Percentiles rank a stretch among this genome's conserved stretches.
These are phyloP conservation scores for Lasiommata megera DNA, from an alignment of 2,888 invertebrate species.

Conservation along the genomic window DNA sequence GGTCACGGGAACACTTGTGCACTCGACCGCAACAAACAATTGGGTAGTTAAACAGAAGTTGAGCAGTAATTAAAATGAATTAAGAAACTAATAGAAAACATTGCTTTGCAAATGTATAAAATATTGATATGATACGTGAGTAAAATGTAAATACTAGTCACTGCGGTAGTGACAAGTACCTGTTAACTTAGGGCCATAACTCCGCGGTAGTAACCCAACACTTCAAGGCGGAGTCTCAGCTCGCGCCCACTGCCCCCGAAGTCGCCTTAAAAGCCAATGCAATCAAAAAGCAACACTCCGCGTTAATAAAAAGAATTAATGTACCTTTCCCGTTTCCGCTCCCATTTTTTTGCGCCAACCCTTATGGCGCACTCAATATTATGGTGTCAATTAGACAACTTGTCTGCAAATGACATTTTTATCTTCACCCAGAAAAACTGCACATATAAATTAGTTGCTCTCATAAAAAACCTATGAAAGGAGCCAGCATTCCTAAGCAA, in stretches of 20 bases:
- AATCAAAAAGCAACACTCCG: not conserved
- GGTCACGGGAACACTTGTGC: too few relatives aligned
- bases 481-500: constrained; percentile 12
- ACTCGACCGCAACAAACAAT: too few relatives aligned
- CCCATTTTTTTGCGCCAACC: not conserved
- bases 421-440: constrained; percentile 8
- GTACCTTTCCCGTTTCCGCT: constrained; percentile 3
- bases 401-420: constrained; percentile 10
- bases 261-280: not conserved
- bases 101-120: too few relatives aligned
- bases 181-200: too few relatives aligned
- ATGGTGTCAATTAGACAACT: constrained; percentile 16
- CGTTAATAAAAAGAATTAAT: not conserved
- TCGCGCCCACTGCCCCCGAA: constrained; percentile 1
- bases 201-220: not conserved
- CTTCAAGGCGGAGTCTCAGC: not conserved
- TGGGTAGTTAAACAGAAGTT: too few relatives aligned
- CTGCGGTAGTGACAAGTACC: too few relatives aligned
- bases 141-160: too few relatives aligned
- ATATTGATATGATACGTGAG: too few relatives aligned
- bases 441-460: constrained; percentile 14
- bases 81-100: too few relatives aligned
- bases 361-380: constrained; percentile 1
- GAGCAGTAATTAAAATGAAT: too few relatives aligned
- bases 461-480: constrained; percentile 14